Percentiles rank a stretch among this genome's conserved stretches.
Evolutionary conservation across 2,888 invertebrate species (phyloP).

Genomic region (Lasiommata megera): DNA sequence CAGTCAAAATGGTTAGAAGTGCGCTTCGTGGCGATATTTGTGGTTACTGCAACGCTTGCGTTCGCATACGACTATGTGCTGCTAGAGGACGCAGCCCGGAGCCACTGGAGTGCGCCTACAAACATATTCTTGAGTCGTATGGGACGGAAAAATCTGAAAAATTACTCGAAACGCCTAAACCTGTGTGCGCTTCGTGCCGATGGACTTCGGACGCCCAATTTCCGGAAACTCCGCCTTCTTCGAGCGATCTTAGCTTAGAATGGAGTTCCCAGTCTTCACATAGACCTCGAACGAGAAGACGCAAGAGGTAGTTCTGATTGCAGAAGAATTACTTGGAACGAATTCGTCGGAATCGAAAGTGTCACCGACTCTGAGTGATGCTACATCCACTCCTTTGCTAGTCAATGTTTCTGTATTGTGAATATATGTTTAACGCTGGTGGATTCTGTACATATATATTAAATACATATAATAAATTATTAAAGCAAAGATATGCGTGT

Average conservation of each 20-base stretch:
- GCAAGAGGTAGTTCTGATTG: constrained; percentile 58
- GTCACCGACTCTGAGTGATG: constrained; percentile 17
- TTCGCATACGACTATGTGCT: constrained; percentile 62
- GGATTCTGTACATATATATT: background rate
- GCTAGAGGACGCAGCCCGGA: constrained; percentile 70
- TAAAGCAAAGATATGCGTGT: constrained; percentile 2
- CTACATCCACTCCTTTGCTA: constrained; percentile 17
- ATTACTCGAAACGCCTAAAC: constrained; percentile 53
- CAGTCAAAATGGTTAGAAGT: constrained; percentile 62
- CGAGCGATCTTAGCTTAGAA: constrained; percentile 69
- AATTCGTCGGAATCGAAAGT: constrained; percentile 18
- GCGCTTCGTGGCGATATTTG: constrained; percentile 61
- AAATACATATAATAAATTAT: constrained; percentile 22
- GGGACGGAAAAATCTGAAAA: constrained; percentile 47
- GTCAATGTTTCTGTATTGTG: constrained; percentile 20
- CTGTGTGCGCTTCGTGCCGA: constrained; percentile 66
- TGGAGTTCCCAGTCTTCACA: constrained; percentile 70
- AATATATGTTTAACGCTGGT: constrained; percentile 6
- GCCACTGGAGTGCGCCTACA: constrained; percentile 71
- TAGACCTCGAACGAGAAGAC: constrained; percentile 57
- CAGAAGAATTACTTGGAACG: constrained; percentile 10
- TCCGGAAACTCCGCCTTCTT: constrained; percentile 69
- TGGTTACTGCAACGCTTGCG: constrained; percentile 74
- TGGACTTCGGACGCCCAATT: constrained; percentile 77
- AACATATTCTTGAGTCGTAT: constrained; percentile 74